Base-by-base conservation (phyloP, 2,888 invertebrate genomes). In the Erpobdella octoculata region DNA sequence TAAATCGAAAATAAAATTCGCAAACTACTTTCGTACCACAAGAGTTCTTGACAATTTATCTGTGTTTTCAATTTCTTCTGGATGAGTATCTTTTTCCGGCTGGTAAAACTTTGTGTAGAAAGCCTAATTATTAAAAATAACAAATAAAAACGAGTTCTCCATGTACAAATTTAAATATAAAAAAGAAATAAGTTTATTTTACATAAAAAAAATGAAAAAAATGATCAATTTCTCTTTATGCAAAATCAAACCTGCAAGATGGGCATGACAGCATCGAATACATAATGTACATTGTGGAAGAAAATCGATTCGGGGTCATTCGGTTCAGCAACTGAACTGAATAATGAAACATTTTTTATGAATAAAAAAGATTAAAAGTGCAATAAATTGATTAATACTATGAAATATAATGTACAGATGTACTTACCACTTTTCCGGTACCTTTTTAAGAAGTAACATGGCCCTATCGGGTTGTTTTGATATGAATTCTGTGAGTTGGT, bases 81-180 rank as follows among this genome's bases (percentile, higher is more conserved):
- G 78, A 71, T 79, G 78, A 31, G 78, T 74, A 31, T 78, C 76
- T 9, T 76, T 77, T 73, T 81, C 81, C 0, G 80, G 79, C 59
- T 78, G 79, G 75, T 81, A 82, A 73, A 81, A 82, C 71, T 81
- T 80, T 33, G 78, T 72, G 75, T 79, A 81, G 76, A 82, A 82
- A 15, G 80, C 78, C 77, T 81, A 71, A 18, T 71, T 69, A 66
- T 28, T 25, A 61, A 71, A 12, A 21, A 41, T 36, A 3, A 5
- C 48, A 58, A n/a, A n/a, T n/a, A n/a, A n/a, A n/a, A n/a, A n/a
- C n/a, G n/a, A n/a, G n/a, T n/a, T n/a, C n/a, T n/a, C n/a, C n/a
- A n/a, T n/a, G n/a, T n/a, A n/a, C n/a, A n/a, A n/a, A n/a, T n/a
- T n/a, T n/a, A n/a, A n/a, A n/a, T n/a, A n/a, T n/a, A n/a, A n/a